Conservation (phyloP, 2,113 vertebrate genomes). For the Lanius ludovicianus region DNA sequence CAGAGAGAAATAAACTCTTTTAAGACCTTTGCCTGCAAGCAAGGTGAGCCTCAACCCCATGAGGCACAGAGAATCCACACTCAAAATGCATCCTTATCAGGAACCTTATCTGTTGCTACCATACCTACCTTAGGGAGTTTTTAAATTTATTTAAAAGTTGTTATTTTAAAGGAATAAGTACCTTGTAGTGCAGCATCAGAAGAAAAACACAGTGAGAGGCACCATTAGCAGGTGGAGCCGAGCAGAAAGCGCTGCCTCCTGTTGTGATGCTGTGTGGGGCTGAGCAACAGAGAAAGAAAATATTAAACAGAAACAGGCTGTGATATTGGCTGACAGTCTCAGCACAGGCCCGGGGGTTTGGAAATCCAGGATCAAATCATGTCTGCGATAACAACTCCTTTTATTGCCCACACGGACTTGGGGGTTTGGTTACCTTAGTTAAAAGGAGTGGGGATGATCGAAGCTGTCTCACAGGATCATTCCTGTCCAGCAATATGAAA, state of each 20-base stretch:
- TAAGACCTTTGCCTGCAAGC: not conserved
- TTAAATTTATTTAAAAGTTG: not conserved
- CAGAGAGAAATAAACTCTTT: not conserved
- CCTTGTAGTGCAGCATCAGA: not conserved
- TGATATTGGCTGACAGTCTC: not conserved
- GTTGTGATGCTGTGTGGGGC: not conserved
- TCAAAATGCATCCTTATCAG: not conserved
- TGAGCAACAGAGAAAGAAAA: not conserved
- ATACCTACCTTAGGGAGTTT: not conserved
- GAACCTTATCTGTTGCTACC: not conserved
- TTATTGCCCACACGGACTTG: not conserved
- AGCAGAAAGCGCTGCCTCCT: not conserved
- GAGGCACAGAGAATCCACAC: not conserved
- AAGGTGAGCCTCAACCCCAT: not conserved
- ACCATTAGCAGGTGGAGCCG: conserved; percentile 2
- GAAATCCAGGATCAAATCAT: conserved; percentile 37
- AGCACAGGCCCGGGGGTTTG: conserved; percentile 14
- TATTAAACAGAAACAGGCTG: conserved; percentile 23
- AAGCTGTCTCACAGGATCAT: not conserved
- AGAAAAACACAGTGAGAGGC: not conserved
- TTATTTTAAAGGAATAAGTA: not conserved
- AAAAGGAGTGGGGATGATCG: conserved; percentile 5
- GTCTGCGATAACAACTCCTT: not conserved
- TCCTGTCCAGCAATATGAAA: conserved; percentile 24
- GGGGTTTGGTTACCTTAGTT: conserved; percentile 4